Evolutionary conservation across 2,888 invertebrate genomes (phyloP).

Genomic region (Rhabditoides inermis): DNA sequence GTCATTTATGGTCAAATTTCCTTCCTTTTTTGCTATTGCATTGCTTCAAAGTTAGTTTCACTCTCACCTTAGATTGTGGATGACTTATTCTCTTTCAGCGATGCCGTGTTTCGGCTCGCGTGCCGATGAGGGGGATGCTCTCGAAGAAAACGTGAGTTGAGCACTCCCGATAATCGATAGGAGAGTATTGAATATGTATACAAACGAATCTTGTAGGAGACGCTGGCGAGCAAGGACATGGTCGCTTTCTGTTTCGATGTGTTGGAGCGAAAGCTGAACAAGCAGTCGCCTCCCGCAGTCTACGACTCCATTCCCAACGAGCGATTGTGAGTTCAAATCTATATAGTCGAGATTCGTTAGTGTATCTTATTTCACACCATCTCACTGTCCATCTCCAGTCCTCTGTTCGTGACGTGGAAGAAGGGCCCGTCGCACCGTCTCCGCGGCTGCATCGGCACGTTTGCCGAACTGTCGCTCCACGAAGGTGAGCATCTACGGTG

Average conservation of each 20-base stretch:
- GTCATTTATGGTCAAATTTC: too few species aligned
- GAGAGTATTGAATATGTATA: too few species aligned
- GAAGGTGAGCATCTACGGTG: slow-evolving; percentile 7
- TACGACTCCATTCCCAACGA: slow-evolving; percentile 82
- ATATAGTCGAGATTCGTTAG: not conserved
- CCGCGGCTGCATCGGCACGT: slow-evolving; percentile 96
- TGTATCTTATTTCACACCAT: not conserved
- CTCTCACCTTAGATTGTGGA: too few species aligned
- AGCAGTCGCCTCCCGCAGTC: slow-evolving; percentile 79
- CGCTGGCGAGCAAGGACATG: slow-evolving; percentile 87
- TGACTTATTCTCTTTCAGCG: too few species aligned
- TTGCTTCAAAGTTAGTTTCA: too few species aligned
- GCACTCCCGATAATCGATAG: too few species aligned
- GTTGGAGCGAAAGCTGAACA: slow-evolving; percentile 84
- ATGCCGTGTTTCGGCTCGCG: too few species aligned
- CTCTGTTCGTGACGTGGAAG: slow-evolving; percentile 98
- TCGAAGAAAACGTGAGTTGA: too few species aligned
- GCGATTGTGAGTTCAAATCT: slow-evolving; percentile 66
- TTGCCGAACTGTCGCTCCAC: slow-evolving; percentile 58
- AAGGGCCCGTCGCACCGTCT: slow-evolving; percentile 87
- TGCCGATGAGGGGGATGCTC: too few species aligned
- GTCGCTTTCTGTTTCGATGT: slow-evolving; percentile 99
- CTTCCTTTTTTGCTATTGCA: too few species aligned
- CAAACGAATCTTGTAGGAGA: too few species aligned
- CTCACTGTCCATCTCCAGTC: slow-evolving; percentile 61